Conservation (phyloP, 1,140 invertebrate genomes). For the Asbolus verrucosus region DNA sequence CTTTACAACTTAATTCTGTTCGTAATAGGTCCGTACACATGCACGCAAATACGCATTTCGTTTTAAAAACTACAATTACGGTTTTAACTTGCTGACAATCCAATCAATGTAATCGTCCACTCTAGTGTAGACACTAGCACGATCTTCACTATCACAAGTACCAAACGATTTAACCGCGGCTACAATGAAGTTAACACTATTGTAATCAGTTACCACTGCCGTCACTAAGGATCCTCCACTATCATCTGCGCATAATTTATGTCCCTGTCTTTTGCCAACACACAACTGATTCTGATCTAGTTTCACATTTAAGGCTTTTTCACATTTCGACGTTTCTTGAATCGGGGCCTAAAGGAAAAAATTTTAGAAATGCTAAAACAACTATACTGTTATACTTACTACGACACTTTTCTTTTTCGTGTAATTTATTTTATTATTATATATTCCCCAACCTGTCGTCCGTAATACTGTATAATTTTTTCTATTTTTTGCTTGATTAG, state of each 20-base stretch:
- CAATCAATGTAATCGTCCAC: not conserved
- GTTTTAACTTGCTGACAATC: not conserved
- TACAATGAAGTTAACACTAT: no score
- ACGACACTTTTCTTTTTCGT: no score
- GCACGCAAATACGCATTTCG: no score
- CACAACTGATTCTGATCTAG: not conserved
- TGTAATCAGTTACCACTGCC: no score
- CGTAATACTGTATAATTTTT: conserved; percentile 68
- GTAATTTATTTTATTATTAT: conserved; percentile 66
- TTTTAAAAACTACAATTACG: no score
- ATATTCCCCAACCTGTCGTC: conserved; percentile 85
- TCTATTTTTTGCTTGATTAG: not conserved
- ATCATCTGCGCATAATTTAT: not conserved
- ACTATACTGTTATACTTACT: no score
- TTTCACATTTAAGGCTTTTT: not conserved
- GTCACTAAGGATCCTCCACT: not conserved
- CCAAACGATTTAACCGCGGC: not conserved
- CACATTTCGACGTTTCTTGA: not conserved
- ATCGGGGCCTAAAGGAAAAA: not conserved
- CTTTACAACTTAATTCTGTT: no score
- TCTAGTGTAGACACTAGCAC: not conserved
- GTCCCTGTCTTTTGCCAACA: not conserved
- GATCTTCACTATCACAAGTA: not conserved
- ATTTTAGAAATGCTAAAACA: not conserved
- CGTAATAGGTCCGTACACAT: no score